Conservation (phyloP, 2,797 vertebrate genomes). For the Acipenser transmontanus region DNA sequence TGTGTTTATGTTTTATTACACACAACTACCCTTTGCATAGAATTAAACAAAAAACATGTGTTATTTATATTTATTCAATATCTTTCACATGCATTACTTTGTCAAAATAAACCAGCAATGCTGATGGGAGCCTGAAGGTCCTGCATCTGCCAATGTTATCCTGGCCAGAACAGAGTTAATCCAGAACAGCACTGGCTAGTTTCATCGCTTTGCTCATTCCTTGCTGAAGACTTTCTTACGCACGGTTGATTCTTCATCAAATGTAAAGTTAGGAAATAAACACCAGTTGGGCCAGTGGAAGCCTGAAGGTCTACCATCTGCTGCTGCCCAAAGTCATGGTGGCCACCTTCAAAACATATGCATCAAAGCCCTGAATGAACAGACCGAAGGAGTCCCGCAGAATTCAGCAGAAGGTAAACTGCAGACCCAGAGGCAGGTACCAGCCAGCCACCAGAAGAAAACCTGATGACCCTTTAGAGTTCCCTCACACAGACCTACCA, state of each 20-base stretch:
- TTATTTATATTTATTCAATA: no score
- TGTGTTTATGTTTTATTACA: no score
- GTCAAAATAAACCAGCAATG: background rate
- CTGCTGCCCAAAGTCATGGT: slow-evolving; percentile 74
- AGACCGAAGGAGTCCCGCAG: slow-evolving; percentile 37
- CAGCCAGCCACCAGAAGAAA: slow-evolving; percentile 30
- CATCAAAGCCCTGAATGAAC: slow-evolving; percentile 77
- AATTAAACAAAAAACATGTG: no score
- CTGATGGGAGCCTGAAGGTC: background rate
- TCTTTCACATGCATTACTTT: no score
- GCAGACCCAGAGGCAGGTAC: slow-evolving; percentile 44
- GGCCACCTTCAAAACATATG: slow-evolving; percentile 93
- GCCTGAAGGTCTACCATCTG: slow-evolving; percentile 98
- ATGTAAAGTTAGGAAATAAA: slow-evolving; percentile 83
- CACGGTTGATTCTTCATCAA: slow-evolving; percentile 87
- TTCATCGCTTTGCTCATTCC: slow-evolving; percentile 20
- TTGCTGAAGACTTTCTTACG: slow-evolving; percentile 86
- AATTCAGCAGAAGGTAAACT: slow-evolving; percentile 40
- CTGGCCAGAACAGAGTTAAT: background rate
- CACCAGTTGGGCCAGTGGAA: slow-evolving; percentile 78
- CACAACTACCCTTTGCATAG: no score
- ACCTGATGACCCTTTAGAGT: slow-evolving; percentile 24
- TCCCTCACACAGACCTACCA: background rate
- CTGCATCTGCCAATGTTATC: background rate
- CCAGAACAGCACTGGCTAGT: background rate